Conservation (phyloP, 1,140 invertebrate genomes). For the Drosophila littoralis region DNA sequence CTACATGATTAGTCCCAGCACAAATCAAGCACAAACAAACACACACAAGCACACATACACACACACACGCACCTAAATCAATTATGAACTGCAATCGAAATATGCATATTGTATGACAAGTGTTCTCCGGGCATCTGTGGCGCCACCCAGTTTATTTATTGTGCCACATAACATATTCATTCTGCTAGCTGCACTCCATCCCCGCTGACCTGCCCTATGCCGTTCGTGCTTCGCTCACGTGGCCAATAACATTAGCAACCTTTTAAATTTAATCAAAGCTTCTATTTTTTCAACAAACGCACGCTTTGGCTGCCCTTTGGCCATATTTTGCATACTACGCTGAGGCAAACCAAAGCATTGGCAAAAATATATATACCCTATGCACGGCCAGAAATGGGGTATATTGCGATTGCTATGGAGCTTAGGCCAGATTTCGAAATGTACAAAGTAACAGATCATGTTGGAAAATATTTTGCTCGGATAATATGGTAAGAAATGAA, state of each 20-base stretch:
- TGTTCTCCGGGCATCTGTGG: constrained; percentile 32
- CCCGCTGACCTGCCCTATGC: neutral
- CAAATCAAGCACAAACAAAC: constrained; percentile 12
- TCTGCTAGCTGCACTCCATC: constrained; percentile 4
- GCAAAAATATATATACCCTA: constrained; percentile 26
- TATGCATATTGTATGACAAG: constrained; percentile 40
- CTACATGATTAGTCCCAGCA: constrained; percentile 41
- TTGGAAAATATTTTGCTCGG: no score
- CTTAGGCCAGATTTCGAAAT: no score
- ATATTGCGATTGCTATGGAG: neutral
- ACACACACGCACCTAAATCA: constrained; percentile 32
- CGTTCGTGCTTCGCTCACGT: constrained; percentile 12
- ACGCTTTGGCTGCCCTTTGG: constrained; percentile 60
- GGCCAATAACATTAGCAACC: constrained; percentile 70
- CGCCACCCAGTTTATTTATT: constrained; percentile 41
- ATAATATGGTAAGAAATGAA: neutral
- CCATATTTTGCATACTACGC: constrained; percentile 56
- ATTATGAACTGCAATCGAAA: constrained; percentile 50
- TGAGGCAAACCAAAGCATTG: constrained; percentile 25
- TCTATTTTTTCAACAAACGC: constrained; percentile 51
- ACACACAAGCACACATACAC: neutral
- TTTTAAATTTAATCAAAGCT: constrained; percentile 79
- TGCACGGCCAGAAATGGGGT: neutral
- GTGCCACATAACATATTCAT: constrained; percentile 46
- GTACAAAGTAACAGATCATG: no score